These are phyloP conservation scores for Bombus confusus DNA, from an alignment of 1,140 invertebrate genomes.

Conservation along the genomic window DNA sequence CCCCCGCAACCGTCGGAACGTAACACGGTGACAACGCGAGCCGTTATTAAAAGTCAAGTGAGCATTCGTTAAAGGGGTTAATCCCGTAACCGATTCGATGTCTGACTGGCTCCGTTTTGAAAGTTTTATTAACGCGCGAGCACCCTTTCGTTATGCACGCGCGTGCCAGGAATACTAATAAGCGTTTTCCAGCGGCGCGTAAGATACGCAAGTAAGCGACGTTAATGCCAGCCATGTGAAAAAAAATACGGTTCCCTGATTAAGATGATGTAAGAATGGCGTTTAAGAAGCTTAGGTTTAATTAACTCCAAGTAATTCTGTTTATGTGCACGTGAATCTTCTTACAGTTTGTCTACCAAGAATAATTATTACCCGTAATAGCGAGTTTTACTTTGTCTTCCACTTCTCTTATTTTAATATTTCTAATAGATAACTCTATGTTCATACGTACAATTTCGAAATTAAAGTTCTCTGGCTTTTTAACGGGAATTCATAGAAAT, in stretches of 20 bases:
- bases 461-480: not conserved
- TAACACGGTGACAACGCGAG: slow-evolving; percentile 38
- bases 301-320: slow-evolving; percentile 74
- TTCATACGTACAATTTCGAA: no score
- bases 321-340: slow-evolving; percentile 59
- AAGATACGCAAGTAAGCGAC: not conserved
- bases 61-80: slow-evolving; percentile 51
- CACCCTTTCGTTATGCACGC: not conserved
- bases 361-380: slow-evolving; percentile 75
- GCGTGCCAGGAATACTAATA: slow-evolving; percentile 21
- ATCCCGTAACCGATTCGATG: slow-evolving; percentile 29
- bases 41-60: slow-evolving; percentile 56
- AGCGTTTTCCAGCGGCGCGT: slow-evolving; percentile 2
- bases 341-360: slow-evolving; percentile 44
- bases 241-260: slow-evolving; percentile 41
- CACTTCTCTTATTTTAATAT: slow-evolving; percentile 22
- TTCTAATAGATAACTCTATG: no score
- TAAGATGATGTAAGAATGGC: not conserved
- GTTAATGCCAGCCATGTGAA: slow-evolving; percentile 39
- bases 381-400: slow-evolving; percentile 64
- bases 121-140: slow-evolving; percentile 40
- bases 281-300: slow-evolving; percentile 66
- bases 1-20: not conserved
- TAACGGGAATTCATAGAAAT: not conserved
- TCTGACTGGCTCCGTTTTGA: slow-evolving; percentile 3